Base-by-base conservation (phyloP, 2,888 invertebrate species). In the Hedya salicella region DNA sequence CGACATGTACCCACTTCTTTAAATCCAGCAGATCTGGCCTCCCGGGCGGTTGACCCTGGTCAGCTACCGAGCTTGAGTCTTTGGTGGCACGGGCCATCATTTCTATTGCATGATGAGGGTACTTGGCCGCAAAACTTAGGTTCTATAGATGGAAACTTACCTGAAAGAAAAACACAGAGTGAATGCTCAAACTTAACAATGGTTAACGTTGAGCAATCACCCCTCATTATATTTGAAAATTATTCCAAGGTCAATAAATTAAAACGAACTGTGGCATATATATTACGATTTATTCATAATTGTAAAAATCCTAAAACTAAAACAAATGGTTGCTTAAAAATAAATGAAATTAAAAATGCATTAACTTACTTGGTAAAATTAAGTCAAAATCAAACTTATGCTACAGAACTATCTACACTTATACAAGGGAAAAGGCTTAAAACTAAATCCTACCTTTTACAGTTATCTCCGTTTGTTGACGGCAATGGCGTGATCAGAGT, bases 41-140 rank as follows among this genome's bases (percentile, higher is more conserved):
- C 54, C 8, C 3, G 54, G n/a, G 54, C 25, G 0, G 40, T 54
- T 2, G 54, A 25, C 0, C 40, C 42, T 25, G 6, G n/a, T 3
- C 14, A 42, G 2, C 14, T 54, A 1, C 14, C 2, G 6, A 1
- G 1, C 25, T 14, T 6, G 0, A 8, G 9, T 17, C 16, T 50
- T n/a, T 50, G 50, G 50, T 50, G 32, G 50, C 14, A 50, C 6
- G 50, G 50, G 1, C 50, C 50, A 21, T 6, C 30, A 9, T 50
- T 50, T 9, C 30, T 50, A 17, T 19, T 19, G 6, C n/a, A 30
- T 1, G 25, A 25, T n/a, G 6, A 1, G n/a, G 6, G 6, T 14
- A 8, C n/a, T 5, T 49, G 49, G 49, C 49, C 49, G 8, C 46
- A 46, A 0, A 19, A 2, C 13, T 3, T 3, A 6, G 17, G 17